These are phyloP conservation scores for Ceuthmochares aereus DNA, from an alignment of 2,113 vertebrate species.

Conservation along the genomic window DNA sequence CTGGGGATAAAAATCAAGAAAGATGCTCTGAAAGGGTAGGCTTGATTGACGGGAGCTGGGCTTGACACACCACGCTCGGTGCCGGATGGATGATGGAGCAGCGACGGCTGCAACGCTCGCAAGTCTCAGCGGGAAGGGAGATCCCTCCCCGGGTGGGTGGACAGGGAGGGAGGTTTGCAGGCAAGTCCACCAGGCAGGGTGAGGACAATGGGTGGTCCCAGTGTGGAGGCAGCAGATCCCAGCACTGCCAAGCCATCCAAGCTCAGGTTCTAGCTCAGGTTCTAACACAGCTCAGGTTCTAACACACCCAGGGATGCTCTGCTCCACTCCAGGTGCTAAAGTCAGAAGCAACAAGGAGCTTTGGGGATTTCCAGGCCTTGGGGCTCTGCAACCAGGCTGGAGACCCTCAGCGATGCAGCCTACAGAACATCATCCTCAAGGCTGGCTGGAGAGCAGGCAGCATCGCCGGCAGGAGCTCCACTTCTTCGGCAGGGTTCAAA, in stretches of 20 bases:
- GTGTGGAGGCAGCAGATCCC: background rate
- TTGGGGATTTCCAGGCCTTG: background rate
- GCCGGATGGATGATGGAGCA: background rate
- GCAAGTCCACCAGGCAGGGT: background rate
- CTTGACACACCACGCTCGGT: background rate
- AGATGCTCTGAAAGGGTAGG: background rate
- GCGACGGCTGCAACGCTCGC: background rate
- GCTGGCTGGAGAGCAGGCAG: background rate
- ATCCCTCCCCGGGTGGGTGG: background rate
- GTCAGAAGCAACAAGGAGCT: fast-evolving
- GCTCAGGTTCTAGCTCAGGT: background rate
- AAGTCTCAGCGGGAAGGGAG: background rate
- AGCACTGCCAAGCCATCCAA: background rate
- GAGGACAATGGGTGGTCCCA: fast-evolving
- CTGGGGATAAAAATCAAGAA: background rate
- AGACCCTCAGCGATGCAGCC: fast-evolving
- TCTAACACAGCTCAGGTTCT: background rate
- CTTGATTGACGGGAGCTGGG: background rate
- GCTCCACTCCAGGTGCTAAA: fast-evolving
- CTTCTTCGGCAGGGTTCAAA: background rate
- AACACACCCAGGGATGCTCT: background rate
- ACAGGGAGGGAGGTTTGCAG: background rate
- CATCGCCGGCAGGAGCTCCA: fast-evolving
- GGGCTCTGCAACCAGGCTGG: background rate
- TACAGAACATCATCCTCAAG: fast-evolving